A percentile compares a stretch with the other conserved stretches of the same genome.
These are phyloP conservation scores for Lasioglossum lativentre DNA, from an alignment of 2,888 invertebrate species.

Conservation along the genomic window DNA sequence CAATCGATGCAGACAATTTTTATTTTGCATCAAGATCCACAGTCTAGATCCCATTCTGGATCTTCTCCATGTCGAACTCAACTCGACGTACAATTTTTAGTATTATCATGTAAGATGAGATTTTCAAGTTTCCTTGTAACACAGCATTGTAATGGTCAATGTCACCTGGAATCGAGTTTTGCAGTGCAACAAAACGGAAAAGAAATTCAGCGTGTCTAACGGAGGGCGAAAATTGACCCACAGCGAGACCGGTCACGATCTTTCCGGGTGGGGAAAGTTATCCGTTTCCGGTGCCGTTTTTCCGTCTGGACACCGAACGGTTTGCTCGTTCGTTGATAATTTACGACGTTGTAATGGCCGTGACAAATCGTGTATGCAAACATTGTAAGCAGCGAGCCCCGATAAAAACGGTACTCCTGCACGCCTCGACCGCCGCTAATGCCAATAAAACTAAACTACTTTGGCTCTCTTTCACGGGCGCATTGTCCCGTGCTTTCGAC, in stretches of 20 bases:
- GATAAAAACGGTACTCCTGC: constrained; percentile 77
- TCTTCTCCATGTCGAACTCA: too few relatives aligned
- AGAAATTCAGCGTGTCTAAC: not conserved
- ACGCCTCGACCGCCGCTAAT: constrained; percentile 59
- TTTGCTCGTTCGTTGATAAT: constrained; percentile 74
- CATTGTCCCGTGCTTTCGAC: constrained; percentile 44
- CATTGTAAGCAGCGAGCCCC: constrained; percentile 78
- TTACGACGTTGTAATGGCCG: constrained; percentile 81
- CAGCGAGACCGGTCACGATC: not conserved
- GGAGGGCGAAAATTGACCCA: not conserved
- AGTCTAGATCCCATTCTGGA: too few relatives aligned
- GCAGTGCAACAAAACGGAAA: not conserved
- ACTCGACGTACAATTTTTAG: too few relatives aligned
- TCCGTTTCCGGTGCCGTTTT: constrained; percentile 39
- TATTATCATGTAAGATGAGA: too few relatives aligned
- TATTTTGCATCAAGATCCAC: too few relatives aligned
- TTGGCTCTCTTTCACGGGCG: constrained; percentile 54
- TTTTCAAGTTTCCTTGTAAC: too few relatives aligned
- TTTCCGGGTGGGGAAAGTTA: constrained; percentile 16
- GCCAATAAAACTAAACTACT: constrained; percentile 82
- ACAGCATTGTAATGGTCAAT: too few relatives aligned
- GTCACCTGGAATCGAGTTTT: not conserved
- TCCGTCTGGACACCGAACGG: constrained; percentile 31
- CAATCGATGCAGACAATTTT: too few relatives aligned
- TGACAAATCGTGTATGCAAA: constrained; percentile 83